Conservation (phyloP, 2,113 vertebrate species). For the Chlorodrepanis virens region DNA sequence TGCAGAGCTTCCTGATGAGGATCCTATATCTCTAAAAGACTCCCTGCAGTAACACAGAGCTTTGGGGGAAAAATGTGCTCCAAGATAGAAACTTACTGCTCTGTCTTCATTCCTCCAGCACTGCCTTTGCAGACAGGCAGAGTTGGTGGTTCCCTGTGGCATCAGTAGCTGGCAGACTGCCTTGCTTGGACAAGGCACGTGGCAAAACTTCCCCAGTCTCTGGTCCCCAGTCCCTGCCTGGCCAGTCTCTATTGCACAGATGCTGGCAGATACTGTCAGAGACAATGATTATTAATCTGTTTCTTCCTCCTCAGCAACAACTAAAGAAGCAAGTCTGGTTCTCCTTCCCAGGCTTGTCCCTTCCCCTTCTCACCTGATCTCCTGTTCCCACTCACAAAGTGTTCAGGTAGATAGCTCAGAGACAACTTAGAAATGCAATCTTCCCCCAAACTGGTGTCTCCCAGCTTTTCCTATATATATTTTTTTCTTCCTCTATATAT, state of each 20-base stretch:
- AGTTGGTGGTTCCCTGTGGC: background rate
- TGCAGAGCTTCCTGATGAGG: background rate
- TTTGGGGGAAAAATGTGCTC: background rate
- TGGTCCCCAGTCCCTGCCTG: background rate
- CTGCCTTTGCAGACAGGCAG: background rate
- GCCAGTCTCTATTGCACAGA: background rate
- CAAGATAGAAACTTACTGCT: background rate
- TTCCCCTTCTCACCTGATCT: background rate
- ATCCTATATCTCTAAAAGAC: background rate
- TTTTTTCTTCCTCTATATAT: too few relatives aligned
- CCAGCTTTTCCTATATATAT: background rate
- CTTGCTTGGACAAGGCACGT: accelerated
- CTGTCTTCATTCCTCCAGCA: background rate
- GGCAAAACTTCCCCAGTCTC: background rate
- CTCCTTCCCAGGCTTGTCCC: background rate
- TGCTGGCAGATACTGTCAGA: background rate
- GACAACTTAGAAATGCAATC: background rate
- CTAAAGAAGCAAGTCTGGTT: background rate
- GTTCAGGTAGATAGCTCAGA: background rate
- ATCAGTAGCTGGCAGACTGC: background rate
- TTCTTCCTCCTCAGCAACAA: background rate
- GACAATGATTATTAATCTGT: background rate
- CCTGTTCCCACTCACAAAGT: background rate
- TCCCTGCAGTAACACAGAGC: background rate
- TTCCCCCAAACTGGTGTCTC: background rate